A percentile compares a stretch with the other conserved stretches of the same genome.
These are phyloP conservation scores for Hystrix brachyura DNA, from an alignment of 2,113 vertebrate species.

Conservation along the genomic window DNA sequence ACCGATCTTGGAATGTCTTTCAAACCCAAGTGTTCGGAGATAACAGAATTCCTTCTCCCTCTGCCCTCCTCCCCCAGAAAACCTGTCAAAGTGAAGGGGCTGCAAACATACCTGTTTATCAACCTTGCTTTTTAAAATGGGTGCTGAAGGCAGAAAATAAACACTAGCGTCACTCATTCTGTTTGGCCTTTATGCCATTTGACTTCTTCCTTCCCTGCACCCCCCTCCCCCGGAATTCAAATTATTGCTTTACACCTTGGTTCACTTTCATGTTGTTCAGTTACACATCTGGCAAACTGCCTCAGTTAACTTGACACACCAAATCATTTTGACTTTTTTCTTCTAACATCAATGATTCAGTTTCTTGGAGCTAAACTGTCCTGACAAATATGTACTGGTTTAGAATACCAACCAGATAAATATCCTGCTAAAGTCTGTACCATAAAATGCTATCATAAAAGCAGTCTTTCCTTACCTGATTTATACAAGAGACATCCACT, in stretches of 20 bases:
- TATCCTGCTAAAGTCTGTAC: not conserved
- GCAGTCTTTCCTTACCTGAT: not conserved
- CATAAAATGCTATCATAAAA: not conserved
- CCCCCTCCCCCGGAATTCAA: not conserved
- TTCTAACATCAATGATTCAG: not conserved
- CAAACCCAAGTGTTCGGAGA: constrained; percentile 41
- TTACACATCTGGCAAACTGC: not conserved
- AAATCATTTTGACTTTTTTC: not conserved
- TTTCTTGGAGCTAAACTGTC: not conserved
- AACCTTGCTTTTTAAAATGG: constrained; percentile 45
- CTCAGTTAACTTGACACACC: not conserved
- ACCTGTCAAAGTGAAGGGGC: constrained; percentile 44
- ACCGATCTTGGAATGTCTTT: constrained; percentile 70
- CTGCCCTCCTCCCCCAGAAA: not conserved
- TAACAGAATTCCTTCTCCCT: constrained; percentile 53
- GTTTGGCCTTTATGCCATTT: not conserved
- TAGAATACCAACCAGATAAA: constrained; percentile 4
- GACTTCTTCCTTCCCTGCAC: not conserved
- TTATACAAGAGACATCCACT: not conserved
- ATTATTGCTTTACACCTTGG: not conserved
- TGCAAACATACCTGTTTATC: constrained; percentile 15
- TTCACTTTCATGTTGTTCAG: not conserved
- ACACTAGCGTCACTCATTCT: not conserved
- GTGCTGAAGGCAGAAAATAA: constrained; percentile 20
- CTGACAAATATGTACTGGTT: not conserved